Percentiles rank a stretch among this genome's conserved stretches.
phyloP scores from a whole-genome alignment of 1,140 invertebrate genomes.

The Drosophila orena region DNA sequence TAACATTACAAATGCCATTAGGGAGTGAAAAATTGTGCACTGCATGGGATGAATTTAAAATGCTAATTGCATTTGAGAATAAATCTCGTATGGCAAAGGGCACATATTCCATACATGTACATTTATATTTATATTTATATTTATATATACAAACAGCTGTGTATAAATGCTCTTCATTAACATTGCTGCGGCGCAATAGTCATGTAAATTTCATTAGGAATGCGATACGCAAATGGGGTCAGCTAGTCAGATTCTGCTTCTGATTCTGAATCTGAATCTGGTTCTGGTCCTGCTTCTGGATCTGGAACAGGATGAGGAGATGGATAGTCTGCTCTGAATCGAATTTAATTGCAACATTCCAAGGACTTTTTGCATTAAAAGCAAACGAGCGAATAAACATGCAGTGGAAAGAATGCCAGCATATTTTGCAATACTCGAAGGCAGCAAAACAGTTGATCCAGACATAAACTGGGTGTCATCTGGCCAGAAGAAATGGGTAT shows the following conservation, averaged over 20 bases:
- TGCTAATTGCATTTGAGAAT: constrained; percentile 76
- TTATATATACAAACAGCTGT: constrained; percentile 2
- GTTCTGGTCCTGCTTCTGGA: constrained; percentile 1
- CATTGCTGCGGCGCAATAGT: constrained; percentile 31
- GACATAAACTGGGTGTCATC: constrained; percentile 45
- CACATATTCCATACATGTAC: not conserved
- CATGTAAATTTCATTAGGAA: constrained; percentile 57
- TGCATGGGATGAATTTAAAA: constrained; percentile 63
- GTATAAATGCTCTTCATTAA: constrained; percentile 67
- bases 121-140: constrained; percentile 7
- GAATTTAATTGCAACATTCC: constrained; percentile 52
- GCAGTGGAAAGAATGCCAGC: constrained; percentile 17
- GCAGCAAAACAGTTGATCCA: constrained; percentile 34
- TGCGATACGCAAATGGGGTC: constrained; percentile 50
- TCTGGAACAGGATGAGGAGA: constrained; percentile 7
- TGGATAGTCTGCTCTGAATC: constrained; percentile 24
- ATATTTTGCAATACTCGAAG: constrained; percentile 7
- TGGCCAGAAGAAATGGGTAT: constrained; percentile 39
- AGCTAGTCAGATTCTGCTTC: constrained; percentile 25
- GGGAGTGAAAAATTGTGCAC: constrained; percentile 38
- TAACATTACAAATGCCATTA: constrained; percentile 63
- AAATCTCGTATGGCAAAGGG: constrained; percentile 62
- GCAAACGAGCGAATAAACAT: constrained; percentile 51
- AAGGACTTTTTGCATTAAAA: constrained; percentile 21
- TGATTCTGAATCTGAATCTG: constrained; percentile 1